Base-by-base conservation (phyloP, 2,888 invertebrate species). In the Megastigmus dorsalis region DNA sequence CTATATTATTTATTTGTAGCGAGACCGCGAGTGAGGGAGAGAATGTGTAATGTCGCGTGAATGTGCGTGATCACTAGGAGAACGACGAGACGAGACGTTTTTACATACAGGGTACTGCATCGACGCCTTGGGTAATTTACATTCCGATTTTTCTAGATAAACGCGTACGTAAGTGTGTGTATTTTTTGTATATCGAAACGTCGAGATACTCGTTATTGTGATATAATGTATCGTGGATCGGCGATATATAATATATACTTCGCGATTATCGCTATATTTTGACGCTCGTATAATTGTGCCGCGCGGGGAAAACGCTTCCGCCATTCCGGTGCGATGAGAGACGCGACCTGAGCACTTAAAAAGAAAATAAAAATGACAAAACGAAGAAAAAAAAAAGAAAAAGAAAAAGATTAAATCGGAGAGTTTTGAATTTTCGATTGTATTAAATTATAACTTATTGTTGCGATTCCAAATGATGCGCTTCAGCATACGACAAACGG, bases 121-220 rank as follows among this genome's bases (percentile, higher is more conserved):
- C 52, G 69, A 57, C 72, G 73, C 76, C 73, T 69, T 66, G 73
- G 48, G 69, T 41, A 48, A 66, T 43, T 63, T 67, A 63, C 71
- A 71, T 77, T 74, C 67, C 71, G 62, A 74, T 68, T 77, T 76
- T 77, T 77, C 74, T 77, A 77, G 71, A 73, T 59, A 62, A 62
- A 33, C 33, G 50, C 54, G 43, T 30, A 30, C 30, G 36, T 54
- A 55, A 23, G 57, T 52, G 67, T 52, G 69, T 69, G 66, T 65
- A 73, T 66, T 69, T 76, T 76, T 76, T 76, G 69, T 76, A 70
- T 45, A 68, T 70, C 45, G 48, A 57, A 52, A 74, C 41, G 74
- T 62, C 69, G 70, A 66, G 62, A 38, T 36, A 65, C 68, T 75
- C 72, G 59, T 74, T 57, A 71, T 77, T 74, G 77, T 77, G 77